Evolutionary conservation across 2,113 vertebrate genomes (phyloP).

Genomic region (Cryptomyrus ogoouensis): DNA sequence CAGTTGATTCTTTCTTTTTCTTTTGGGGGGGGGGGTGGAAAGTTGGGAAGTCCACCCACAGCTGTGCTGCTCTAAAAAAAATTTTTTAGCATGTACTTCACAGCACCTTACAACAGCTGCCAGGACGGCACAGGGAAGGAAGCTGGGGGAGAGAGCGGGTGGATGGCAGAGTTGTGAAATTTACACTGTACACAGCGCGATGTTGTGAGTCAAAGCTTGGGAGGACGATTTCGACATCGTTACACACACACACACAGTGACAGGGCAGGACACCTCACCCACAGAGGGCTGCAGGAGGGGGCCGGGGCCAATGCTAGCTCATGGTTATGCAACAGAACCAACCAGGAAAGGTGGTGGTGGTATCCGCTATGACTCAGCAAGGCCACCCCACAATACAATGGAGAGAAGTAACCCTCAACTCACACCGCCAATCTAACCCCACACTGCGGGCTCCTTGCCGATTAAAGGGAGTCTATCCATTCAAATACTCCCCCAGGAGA

Average conservation of each 20-base stretch:
- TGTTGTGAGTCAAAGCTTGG: not conserved
- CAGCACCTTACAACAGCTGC: conserved; percentile 11
- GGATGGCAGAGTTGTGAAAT: not conserved
- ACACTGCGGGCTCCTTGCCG: not conserved
- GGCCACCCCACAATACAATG: not conserved
- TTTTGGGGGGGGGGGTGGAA: not conserved
- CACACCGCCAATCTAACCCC: not conserved
- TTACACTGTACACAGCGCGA: not conserved
- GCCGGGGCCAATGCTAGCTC: not conserved
- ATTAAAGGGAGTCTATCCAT: not conserved
- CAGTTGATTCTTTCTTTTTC: not conserved
- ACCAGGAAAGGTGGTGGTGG: not conserved
- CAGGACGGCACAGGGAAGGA: not conserved
- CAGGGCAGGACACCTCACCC: not conserved
- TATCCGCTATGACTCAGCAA: not conserved
- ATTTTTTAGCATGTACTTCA: not conserved
- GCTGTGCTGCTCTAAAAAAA: not conserved
- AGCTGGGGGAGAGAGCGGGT: not conserved
- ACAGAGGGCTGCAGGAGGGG: not conserved
- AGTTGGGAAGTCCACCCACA: not conserved
- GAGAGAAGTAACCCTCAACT: not conserved
- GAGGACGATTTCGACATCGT: not conserved
- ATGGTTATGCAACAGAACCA: not conserved
- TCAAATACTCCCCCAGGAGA: not conserved
- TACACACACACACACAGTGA: not conserved